Evolutionary conservation across 92 coral and sea anemone genomes (phyloP), one percentile per base, ranked within the genome.

Genomic region (Porites lobata): DNA sequence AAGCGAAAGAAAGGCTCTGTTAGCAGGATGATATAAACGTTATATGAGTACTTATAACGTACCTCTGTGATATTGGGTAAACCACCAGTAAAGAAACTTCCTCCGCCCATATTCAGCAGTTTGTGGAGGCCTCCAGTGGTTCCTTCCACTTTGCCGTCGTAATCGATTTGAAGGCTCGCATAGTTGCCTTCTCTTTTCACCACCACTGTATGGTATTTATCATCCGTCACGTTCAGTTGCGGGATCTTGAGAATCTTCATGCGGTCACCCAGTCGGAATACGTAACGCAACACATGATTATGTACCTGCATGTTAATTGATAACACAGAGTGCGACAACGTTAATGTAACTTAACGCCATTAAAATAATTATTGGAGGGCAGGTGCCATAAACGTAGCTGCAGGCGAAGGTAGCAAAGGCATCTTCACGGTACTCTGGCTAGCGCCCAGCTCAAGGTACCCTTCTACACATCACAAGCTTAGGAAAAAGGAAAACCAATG

Each of bases 31-130:
- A 38, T 38, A 38, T 38, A 32, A 1, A 38, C 0, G 47, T 38
- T 38, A 4, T 38, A 38, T 38, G 47, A 38, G 47, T 38, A 38
- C 47, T 4, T 38, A 38, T 0, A 74, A 50, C 73, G 91, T 26
- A 95, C 95, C 80, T 93, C 98, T 8, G 98, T 95, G 78, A 93
- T 89, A 88, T 95, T 95, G 10, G 98, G 98, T 26, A 95, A 71
- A 59, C 98, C 98, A 22, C 98, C 98, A 32, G 94, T 82, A 53
- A 95, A 95, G 87, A 95, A 93, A 62, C 98, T 95, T 61, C 98
- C 98, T n/a, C 98, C 98, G 53, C 98, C 98, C 92, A 95, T 88
- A 84, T 94, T 94, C 56, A 94, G 97, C 32, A 95, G 94, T 72
- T 90, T 94, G 88, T 95, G 94, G 17, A 89, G 58, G 15, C 96